Percentiles rank a stretch among this genome's conserved stretches.
Evolutionary conservation across 2,888 invertebrate genomes (phyloP).

Genomic region (Cybosia mesomella): DNA sequence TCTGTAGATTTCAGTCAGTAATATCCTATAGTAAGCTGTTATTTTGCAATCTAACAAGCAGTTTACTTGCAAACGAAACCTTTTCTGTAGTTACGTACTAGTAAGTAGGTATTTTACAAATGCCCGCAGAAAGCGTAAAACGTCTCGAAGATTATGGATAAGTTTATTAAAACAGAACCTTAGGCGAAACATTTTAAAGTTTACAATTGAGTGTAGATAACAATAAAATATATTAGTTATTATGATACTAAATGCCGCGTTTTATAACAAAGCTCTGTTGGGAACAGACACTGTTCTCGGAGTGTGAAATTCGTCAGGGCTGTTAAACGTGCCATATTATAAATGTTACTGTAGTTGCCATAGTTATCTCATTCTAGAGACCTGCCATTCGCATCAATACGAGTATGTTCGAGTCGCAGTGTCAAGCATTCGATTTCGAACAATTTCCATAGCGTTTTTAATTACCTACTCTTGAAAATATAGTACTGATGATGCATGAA

Average conservation of each 20-base stretch:
- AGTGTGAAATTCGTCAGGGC: conserved; percentile 60
- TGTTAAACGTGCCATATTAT: conserved; percentile 47
- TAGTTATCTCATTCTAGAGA: neutral
- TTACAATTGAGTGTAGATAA: neutral
- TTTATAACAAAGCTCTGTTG: conserved; percentile 39
- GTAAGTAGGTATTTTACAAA: no score
- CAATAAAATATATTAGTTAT: conserved; percentile 29
- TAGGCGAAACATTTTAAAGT: fast-evolving
- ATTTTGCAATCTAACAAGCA: no score
- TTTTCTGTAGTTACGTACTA: no score
- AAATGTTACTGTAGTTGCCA: neutral
- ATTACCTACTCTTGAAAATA: no score
- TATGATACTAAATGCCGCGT: conserved; percentile 58
- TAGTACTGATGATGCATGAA: no score
- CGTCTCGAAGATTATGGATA: no score
- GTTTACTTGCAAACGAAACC: no score
- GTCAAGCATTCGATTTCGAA: no score
- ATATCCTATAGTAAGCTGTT: no score
- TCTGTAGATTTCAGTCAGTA: no score
- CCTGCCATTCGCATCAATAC: neutral
- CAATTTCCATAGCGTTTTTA: no score
- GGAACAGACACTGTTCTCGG: conserved; percentile 32
- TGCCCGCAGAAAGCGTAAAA: neutral
- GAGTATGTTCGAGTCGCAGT: no score
- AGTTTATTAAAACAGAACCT: conserved; percentile 16